Evolutionary conservation across 2,113 vertebrate genomes (phyloP).

Genomic region (Delphinapterus leucas): DNA sequence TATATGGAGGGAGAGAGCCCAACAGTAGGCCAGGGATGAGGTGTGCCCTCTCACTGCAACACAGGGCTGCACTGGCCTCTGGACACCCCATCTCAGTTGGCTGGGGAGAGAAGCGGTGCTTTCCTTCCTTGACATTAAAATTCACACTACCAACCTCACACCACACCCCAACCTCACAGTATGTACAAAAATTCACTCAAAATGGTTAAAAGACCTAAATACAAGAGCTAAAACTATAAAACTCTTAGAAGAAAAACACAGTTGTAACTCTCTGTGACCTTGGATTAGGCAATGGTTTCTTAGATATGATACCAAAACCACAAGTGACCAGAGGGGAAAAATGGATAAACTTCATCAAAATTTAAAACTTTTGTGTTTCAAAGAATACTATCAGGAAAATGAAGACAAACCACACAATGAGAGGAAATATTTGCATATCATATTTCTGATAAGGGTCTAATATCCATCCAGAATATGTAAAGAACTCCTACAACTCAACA

Average conservation of each 20-base stretch:
- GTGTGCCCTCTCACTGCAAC: not conserved
- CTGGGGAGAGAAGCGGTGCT: not conserved
- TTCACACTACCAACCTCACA: not conserved
- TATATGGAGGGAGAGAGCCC: not conserved
- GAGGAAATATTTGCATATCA: not conserved
- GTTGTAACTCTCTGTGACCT: not conserved
- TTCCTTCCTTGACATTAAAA: conserved; percentile 16
- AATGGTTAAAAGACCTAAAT: not conserved
- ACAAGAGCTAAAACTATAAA: not conserved
- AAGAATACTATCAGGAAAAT: not conserved
- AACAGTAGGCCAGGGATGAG: not conserved
- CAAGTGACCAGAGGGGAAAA: not conserved
- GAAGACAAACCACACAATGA: not conserved
- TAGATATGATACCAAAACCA: not conserved
- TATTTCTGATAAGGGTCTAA: not conserved
- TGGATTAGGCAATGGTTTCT: not conserved
- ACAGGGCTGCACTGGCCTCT: not conserved
- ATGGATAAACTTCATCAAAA: not conserved
- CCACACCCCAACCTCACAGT: not conserved
- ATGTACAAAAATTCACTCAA: not conserved
- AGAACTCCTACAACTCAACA: not conserved
- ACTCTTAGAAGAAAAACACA: not conserved
- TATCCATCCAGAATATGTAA: not conserved
- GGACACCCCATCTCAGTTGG: not conserved
- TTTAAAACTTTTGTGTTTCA: not conserved